Conservation (phyloP, 1,140 invertebrate species). For the Harpegnathos saltator region DNA sequence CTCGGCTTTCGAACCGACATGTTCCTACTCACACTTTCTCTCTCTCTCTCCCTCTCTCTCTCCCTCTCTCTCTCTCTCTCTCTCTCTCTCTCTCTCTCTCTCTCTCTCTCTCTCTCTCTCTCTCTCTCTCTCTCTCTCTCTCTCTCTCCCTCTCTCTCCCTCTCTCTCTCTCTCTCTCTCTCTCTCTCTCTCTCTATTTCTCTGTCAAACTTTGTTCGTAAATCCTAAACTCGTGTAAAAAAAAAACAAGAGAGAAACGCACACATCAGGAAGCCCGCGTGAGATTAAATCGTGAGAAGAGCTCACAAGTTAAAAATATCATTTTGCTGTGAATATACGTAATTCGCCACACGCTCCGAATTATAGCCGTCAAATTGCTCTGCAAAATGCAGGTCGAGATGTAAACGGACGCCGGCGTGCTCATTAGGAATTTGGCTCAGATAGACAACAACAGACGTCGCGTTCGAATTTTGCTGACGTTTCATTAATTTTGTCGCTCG, state of each 20-base stretch:
- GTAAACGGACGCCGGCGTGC: too few species aligned
- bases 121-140: neutral
- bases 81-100: neutral
- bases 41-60: neutral
- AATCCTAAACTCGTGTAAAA: neutral
- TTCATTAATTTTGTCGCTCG: neutral
- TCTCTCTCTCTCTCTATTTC: too few species aligned
- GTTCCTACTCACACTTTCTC: too few species aligned
- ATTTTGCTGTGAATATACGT: too few species aligned
- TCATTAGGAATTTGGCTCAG: too few species aligned
- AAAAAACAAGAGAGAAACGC: neutral
- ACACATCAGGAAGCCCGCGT: too few species aligned
- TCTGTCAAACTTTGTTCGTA: constrained; percentile 24
- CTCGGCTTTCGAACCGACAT: constrained; percentile 17
- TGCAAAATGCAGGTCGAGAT: too few species aligned
- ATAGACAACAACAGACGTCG: neutral
- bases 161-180: too few species aligned
- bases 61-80: too few species aligned
- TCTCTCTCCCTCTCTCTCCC: neutral
- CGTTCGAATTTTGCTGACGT: neutral
- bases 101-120: neutral
- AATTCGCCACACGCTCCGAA: too few species aligned
- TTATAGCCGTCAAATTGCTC: too few species aligned
- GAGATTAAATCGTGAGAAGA: neutral
- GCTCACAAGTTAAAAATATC: too few species aligned